A percentile compares a stretch with the other conserved stretches of the same genome.
Evolutionary conservation across 2,797 vertebrate species (phyloP).

Genomic region (Podarcis lilfordi): DNA sequence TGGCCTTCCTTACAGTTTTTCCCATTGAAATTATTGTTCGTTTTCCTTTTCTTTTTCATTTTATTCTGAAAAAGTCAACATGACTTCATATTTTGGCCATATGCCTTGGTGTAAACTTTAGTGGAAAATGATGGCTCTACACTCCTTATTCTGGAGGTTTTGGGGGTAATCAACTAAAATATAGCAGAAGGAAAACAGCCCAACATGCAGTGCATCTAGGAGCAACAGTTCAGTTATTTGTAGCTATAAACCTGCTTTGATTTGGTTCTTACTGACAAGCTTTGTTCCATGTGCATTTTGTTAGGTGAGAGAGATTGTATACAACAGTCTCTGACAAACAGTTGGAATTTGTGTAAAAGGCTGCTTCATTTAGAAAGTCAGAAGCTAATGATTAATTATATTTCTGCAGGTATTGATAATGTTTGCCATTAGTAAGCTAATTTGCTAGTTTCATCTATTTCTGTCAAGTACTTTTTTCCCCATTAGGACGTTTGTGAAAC

Average conservation of each 20-base stretch:
- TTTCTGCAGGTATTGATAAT: conserved; percentile 82
- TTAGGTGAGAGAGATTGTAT: conserved; percentile 54
- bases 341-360: conserved; percentile 72
- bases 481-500: conserved; percentile 79
- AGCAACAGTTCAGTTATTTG: neutral
- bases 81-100: conserved; percentile 53
- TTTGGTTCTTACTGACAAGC: neutral
- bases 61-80: conserved; percentile 57
- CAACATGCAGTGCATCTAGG: conserved; percentile 21
- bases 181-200: conserved; percentile 13
- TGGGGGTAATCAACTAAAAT: conserved; percentile 55
- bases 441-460: conserved; percentile 81
- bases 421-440: conserved; percentile 82
- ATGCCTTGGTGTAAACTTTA: conserved; percentile 46
- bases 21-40: conserved; percentile 40
- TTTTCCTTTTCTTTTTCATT: neutral
- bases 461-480: conserved; percentile 83
- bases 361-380: conserved; percentile 74
- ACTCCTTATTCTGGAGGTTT: conserved; percentile 52
- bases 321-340: conserved; percentile 65
- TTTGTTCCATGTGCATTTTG: neutral
- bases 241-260: conserved; percentile 61
- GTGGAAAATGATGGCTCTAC: conserved; percentile 56
- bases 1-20: conserved; percentile 59
- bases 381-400: conserved; percentile 81